A percentile compares a stretch with the other conserved stretches of the same genome.
Evolutionary conservation across 2,113 vertebrate genomes (phyloP).

Genomic region (Scatophagus argus): DNA sequence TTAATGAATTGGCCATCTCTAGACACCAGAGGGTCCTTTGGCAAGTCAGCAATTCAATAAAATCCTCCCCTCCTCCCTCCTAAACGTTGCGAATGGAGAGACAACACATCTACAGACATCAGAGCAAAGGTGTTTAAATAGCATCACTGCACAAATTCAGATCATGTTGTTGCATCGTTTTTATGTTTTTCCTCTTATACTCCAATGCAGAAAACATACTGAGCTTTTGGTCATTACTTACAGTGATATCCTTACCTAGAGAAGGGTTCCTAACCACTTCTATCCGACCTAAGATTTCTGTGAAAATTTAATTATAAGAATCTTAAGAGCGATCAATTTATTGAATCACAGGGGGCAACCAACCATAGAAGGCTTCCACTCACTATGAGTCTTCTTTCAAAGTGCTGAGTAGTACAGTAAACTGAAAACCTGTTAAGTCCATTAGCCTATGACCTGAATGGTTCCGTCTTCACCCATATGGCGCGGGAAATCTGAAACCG

Average conservation of each 20-base stretch:
- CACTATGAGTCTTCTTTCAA: constrained; percentile 3
- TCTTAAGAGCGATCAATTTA: constrained; percentile 35
- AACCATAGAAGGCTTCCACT: constrained; percentile 15
- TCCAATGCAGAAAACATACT: neutral
- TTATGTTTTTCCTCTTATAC: neutral
- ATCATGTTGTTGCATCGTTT: constrained; percentile 8
- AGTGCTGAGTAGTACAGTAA: constrained; percentile 52
- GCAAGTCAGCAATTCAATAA: constrained; percentile 56
- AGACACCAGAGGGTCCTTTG: constrained; percentile 34
- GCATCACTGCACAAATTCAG: constrained; percentile 6
- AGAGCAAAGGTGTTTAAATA: neutral
- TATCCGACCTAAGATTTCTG: neutral
- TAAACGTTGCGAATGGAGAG: constrained; percentile 2
- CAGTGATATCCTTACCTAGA: neutral
- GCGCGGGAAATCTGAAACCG: constrained; percentile 44
- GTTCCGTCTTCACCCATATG: constrained; percentile 27
- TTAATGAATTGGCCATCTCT: constrained; percentile 68
- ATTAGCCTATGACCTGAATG: constrained; percentile 51
- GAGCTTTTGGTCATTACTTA: neutral
- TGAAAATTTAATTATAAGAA: constrained; percentile 31
- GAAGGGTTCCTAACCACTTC: constrained; percentile 6
- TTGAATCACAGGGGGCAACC: constrained; percentile 40
- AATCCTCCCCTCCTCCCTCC: constrained; percentile 1
- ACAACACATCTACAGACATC: neutral
- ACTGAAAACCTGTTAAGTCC: constrained; percentile 56